These are phyloP conservation scores for Drosophila maculinotata DNA, from an alignment of 2,888 invertebrate species.

Conservation along the genomic window DNA sequence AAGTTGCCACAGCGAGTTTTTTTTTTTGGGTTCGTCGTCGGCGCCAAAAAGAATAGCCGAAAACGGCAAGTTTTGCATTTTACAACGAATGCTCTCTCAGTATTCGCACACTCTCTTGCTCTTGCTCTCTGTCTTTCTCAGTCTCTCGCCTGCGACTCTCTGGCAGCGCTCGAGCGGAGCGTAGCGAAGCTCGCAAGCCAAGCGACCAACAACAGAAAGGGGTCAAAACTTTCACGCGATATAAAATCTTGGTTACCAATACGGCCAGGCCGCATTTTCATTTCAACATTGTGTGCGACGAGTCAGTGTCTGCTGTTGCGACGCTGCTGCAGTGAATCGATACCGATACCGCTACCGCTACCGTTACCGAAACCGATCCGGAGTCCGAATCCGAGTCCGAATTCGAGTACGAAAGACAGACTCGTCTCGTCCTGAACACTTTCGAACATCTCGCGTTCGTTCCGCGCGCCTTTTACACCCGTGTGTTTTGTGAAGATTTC, in stretches of 20 bases:
- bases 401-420: constrained; percentile 21
- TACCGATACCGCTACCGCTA: constrained; percentile 24
- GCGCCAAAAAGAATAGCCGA: constrained; percentile 57
- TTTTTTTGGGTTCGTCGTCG: constrained; percentile 18
- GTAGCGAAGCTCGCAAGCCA: constrained; percentile 48
- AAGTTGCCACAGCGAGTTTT: constrained; percentile 62
- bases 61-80: constrained; percentile 75
- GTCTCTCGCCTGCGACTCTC: constrained; percentile 40
- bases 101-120: constrained; percentile 25
- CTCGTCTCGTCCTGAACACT: constrained; percentile 57
- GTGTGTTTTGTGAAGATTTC: too few species aligned
- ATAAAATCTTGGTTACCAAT: constrained; percentile 85
- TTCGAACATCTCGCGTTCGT: constrained; percentile 29
- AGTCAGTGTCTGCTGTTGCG: constrained; percentile 73
- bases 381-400: constrained; percentile 8
- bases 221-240: constrained; percentile 86
- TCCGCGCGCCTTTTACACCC: constrained; percentile 24
- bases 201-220: constrained; percentile 85
- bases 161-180: constrained; percentile 64
- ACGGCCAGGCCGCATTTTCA: constrained; percentile 85
- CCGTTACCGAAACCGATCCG: constrained; percentile 20
- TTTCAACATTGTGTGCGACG: constrained; percentile 84
- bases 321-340: constrained; percentile 52
- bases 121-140: constrained; percentile 25
- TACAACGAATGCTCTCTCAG: constrained; percentile 51